phyloP scores from a whole-genome alignment of 2,888 invertebrate genomes.

The Elegia similella region DNA sequence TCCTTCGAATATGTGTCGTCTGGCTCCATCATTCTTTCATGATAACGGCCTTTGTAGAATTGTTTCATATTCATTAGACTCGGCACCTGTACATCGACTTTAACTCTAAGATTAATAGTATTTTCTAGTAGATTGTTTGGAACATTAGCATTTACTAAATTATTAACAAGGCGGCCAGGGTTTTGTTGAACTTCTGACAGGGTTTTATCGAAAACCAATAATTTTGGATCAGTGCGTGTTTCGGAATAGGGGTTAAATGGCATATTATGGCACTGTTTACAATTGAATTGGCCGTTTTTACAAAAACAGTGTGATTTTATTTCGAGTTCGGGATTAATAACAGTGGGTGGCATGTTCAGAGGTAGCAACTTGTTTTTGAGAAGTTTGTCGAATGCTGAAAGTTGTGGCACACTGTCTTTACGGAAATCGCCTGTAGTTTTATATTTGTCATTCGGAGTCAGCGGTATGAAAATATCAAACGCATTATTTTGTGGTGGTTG shows the following conservation, averaged over 20 bases:
- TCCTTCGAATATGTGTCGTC: slow-evolving; percentile 47
- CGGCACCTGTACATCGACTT: slow-evolving; percentile 66
- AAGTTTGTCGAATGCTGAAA: slow-evolving; percentile 32
- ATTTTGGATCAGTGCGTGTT: slow-evolving; percentile 30
- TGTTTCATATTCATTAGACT: slow-evolving; percentile 45
- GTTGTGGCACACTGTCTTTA: slow-evolving; percentile 16
- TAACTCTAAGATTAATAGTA: slow-evolving; percentile 59
- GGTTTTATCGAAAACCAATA: slow-evolving; percentile 21
- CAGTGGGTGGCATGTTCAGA: slow-evolving; percentile 29
- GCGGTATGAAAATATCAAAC: slow-evolving; percentile 52
- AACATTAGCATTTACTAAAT: slow-evolving; percentile 22
- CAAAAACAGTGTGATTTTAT: slow-evolving; percentile 53
- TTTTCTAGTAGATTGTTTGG: slow-evolving; percentile 37
- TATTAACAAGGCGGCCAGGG: background rate
- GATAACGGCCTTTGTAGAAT: slow-evolving; percentile 33
- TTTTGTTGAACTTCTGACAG: slow-evolving; percentile 3
- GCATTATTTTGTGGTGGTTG: slow-evolving; percentile 40
- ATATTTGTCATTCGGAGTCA: slow-evolving; percentile 40
- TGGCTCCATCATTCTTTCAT: slow-evolving; percentile 31
- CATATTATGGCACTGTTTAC: slow-evolving; percentile 52
- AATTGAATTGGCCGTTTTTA: slow-evolving; percentile 47
- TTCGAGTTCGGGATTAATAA: slow-evolving; percentile 33
- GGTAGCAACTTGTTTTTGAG: slow-evolving; percentile 35
- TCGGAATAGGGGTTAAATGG: slow-evolving; percentile 31
- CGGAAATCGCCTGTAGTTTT: slow-evolving; percentile 27